A percentile compares a stretch with the other conserved stretches of the same genome.
phyloP scores from a whole-genome alignment of 1,140 invertebrate genomes.

The Wasmannia auropunctata region DNA sequence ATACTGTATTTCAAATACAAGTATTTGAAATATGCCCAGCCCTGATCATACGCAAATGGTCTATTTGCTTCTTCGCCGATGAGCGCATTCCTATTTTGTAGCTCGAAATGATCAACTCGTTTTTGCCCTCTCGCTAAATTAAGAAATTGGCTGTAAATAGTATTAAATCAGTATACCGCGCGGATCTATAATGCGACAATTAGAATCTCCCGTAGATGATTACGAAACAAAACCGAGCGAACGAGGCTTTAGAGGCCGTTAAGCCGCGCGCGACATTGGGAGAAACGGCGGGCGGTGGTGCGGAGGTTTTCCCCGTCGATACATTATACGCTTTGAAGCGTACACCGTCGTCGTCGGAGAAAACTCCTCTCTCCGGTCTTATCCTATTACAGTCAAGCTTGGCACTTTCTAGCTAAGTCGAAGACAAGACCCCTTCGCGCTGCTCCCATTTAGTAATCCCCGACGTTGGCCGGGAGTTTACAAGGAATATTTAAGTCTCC shows the following conservation, averaged over 20 bases:
- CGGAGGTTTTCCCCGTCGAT: conserved; percentile 47
- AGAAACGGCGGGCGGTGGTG: neutral
- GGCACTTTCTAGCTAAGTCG: conserved; percentile 75
- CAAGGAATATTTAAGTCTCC: conserved; percentile 84
- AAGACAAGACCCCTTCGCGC: conserved; percentile 74
- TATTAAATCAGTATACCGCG: neutral
- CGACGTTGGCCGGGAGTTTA: conserved; percentile 81
- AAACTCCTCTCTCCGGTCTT: conserved; percentile 70
- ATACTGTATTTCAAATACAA: too few relatives aligned
- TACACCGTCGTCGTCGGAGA: conserved; percentile 50
- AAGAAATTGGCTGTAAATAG: conserved; percentile 3
- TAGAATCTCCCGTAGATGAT: conserved; percentile 27
- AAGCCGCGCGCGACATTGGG: conserved; percentile 42
- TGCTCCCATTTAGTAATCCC: conserved; percentile 81
- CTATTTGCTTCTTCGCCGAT: neutral
- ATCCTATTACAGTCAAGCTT: conserved; percentile 75
- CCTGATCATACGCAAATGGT: neutral
- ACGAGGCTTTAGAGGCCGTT: neutral
- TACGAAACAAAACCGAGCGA: conserved; percentile 45
- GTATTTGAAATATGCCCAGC: too few relatives aligned
- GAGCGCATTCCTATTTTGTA: neutral
- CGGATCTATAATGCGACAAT: conserved; percentile 39
- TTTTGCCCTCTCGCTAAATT: neutral
- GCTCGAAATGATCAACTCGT: conserved; percentile 1
- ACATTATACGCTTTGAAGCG: conserved; percentile 56